These are phyloP conservation scores for Drosophila biarmipes DNA, from an alignment of 1,140 invertebrate genomes.

Conservation along the genomic window DNA sequence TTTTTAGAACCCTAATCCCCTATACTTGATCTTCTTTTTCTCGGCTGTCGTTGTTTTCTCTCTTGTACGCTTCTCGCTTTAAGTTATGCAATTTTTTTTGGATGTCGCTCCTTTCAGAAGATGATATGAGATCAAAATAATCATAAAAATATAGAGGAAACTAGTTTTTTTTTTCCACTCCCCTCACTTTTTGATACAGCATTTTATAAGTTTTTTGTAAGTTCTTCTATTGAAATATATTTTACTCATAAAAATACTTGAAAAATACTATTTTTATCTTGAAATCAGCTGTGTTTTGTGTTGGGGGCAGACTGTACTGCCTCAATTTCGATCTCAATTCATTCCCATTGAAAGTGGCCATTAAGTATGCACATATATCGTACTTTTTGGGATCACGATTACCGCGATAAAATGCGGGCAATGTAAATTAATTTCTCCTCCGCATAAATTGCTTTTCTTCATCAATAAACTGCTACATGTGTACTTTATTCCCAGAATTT, in stretches of 20 bases:
- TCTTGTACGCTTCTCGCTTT: slow-evolving; percentile 16
- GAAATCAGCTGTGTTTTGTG: slow-evolving; percentile 4
- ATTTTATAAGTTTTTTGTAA: not conserved
- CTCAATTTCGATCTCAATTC: not conserved
- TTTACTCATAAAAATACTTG: too few species aligned
- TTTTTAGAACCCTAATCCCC: slow-evolving; percentile 58
- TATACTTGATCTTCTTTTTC: slow-evolving; percentile 57
- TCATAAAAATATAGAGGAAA: too few species aligned
- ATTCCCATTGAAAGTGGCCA: slow-evolving; percentile 30
- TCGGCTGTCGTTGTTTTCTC: slow-evolving; percentile 23
- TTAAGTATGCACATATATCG: slow-evolving; percentile 37
- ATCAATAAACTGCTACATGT: slow-evolving; percentile 27
- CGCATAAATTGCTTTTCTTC: slow-evolving; percentile 30
- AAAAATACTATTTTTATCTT: not conserved
- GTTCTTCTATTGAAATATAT: not conserved
- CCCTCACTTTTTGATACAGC: too few species aligned
- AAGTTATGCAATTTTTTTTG: slow-evolving; percentile 58
- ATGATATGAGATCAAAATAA: not conserved
- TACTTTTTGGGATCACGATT: slow-evolving; percentile 22
- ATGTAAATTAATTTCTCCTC: slow-evolving; percentile 39
- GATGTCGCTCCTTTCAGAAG: slow-evolving; percentile 8
- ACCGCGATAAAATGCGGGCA: slow-evolving; percentile 28
- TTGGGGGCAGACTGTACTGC: slow-evolving; percentile 37
- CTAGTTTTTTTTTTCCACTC: too few species aligned
- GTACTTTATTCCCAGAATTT: slow-evolving; percentile 28